Conservation (phyloP, 2,797 vertebrate genomes). For the Rhabdomys pumilio region DNA sequence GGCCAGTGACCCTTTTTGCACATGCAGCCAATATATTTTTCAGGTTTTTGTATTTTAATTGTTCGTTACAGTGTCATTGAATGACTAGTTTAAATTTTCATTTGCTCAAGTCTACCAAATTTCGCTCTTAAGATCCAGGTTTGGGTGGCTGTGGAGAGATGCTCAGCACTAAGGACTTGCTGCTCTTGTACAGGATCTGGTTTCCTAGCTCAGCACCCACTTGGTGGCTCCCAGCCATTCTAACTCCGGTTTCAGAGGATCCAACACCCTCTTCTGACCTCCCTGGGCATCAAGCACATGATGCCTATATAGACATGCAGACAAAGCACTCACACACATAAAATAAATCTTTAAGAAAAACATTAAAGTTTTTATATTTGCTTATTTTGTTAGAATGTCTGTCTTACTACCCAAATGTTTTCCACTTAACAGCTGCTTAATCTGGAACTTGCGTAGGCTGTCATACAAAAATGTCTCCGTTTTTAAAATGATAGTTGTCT, state of each 20-base stretch:
- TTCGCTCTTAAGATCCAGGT: background rate
- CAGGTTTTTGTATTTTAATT: constrained; percentile 31
- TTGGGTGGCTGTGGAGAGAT: background rate
- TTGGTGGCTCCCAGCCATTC: background rate
- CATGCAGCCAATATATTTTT: background rate
- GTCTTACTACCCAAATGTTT: constrained; percentile 36
- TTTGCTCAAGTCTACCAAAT: constrained; percentile 1
- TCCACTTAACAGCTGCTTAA: background rate
- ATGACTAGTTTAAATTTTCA: constrained; percentile 13
- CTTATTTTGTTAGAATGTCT: background rate
- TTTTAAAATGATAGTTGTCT: background rate
- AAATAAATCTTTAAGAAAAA: background rate
- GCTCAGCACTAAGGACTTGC: background rate
- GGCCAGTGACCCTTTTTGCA: background rate
- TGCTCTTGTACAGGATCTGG: background rate
- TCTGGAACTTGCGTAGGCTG: constrained; percentile 41
- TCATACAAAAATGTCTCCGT: background rate
- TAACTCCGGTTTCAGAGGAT: background rate
- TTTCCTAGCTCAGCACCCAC: background rate
- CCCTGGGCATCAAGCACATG: background rate
- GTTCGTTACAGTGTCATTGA: constrained; percentile 24
- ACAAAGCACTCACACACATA: background rate
- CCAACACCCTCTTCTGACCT: no score
- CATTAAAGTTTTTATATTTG: background rate
- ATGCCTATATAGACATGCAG: background rate